A percentile compares a stretch with the other conserved stretches of the same genome.
These are phyloP conservation scores for Microtus oregoni DNA, from an alignment of 2,113 vertebrate genomes.

Conservation along the genomic window DNA sequence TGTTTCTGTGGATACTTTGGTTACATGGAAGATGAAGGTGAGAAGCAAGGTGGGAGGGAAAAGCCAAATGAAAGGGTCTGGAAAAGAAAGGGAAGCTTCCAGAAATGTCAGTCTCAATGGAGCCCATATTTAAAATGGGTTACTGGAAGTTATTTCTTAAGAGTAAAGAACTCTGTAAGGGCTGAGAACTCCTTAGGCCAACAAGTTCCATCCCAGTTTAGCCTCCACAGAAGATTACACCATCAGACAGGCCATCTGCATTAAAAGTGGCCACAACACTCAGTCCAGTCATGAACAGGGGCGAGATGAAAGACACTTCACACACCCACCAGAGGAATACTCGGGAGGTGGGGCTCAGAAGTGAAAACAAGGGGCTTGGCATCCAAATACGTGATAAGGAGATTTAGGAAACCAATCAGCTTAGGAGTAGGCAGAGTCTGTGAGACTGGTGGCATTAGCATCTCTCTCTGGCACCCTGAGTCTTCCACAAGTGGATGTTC, in stretches of 20 bases:
- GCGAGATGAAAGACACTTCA: not conserved
- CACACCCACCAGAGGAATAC: not conserved
- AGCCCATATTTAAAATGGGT: not conserved
- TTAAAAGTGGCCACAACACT: not conserved
- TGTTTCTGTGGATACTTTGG: not conserved
- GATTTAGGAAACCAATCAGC: conserved; percentile 1
- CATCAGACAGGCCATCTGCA: not conserved
- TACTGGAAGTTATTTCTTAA: not conserved
- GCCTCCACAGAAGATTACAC: not conserved
- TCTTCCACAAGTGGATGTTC: not conserved
- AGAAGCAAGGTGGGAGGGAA: not conserved
- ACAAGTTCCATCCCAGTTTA: not conserved
- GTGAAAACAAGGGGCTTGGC: not conserved
- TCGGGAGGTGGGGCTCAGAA: not conserved
- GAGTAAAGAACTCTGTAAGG: not conserved
- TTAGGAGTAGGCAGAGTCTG: conserved; percentile 35
- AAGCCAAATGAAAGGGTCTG: not conserved
- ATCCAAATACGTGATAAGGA: not conserved
- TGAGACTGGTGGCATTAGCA: not conserved
- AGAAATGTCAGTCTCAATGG: not conserved
- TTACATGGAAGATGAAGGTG: not conserved
- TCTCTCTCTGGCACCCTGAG: not conserved
- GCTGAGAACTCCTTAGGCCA: not conserved
- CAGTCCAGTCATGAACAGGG: not conserved
- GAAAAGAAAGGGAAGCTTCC: conserved; percentile 11